These are phyloP conservation scores for Drosophila aff. DNA, from an alignment of 1,140 invertebrate species.

Conservation along the genomic window DNA sequence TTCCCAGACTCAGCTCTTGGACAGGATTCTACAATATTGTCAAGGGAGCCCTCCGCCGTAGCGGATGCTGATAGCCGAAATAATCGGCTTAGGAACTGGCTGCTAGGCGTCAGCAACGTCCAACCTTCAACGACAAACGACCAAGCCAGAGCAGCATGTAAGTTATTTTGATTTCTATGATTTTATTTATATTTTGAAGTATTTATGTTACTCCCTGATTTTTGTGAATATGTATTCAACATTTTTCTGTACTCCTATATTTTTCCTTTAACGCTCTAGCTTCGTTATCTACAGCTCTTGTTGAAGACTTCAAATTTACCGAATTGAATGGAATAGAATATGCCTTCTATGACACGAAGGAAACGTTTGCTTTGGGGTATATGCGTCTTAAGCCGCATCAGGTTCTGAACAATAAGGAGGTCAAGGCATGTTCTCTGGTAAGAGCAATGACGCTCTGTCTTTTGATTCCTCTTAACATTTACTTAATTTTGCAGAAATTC, in stretches of 20 bases:
- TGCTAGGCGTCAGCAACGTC: conserved; percentile 2
- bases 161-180: neutral
- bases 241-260: neutral
- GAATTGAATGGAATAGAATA: conserved; percentile 63
- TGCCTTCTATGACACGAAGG: conserved; percentile 57
- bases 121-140: neutral
- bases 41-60: neutral
- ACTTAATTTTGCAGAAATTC: too few relatives aligned
- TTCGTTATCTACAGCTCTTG: too few relatives aligned
- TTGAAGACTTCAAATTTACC: conserved; percentile 37
- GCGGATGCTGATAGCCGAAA: neutral
- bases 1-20: too few relatives aligned
- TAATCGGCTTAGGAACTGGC: neutral
- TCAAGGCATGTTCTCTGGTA: too few relatives aligned
- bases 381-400: conserved; percentile 65
- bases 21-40: neutral
- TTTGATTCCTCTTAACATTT: too few relatives aligned
- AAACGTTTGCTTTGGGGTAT: conserved; percentile 50
- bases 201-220: too few relatives aligned
- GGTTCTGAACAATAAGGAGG: neutral
- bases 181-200: too few relatives aligned
- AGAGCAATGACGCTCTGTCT: too few relatives aligned
- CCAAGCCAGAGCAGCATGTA: neutral
- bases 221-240: too few relatives aligned
- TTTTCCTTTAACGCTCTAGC: neutral